These are phyloP conservation scores for Noctuana brunneofusca DNA, from an alignment of 2,888 invertebrate genomes.

Conservation along the genomic window DNA sequence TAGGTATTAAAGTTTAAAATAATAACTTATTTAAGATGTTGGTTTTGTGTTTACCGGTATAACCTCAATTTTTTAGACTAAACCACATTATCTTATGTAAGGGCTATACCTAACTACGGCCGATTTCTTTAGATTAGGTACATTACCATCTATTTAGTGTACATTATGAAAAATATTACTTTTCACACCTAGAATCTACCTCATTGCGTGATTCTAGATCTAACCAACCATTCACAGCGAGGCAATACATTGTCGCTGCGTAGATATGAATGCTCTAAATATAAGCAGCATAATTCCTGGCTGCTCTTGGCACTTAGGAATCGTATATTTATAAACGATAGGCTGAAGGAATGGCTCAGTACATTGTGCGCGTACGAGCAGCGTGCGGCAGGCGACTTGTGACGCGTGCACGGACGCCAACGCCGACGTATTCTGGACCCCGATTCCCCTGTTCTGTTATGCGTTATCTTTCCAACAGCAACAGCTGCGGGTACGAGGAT, in stretches of 20 bases:
- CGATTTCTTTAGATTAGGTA: too few relatives aligned
- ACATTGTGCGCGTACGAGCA: conserved; percentile 47
- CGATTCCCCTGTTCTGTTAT: conserved; percentile 46
- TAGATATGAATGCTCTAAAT: conserved; percentile 40
- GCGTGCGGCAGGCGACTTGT: conserved; percentile 43
- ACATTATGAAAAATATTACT: too few relatives aligned
- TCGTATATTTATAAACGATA: conserved; percentile 72
- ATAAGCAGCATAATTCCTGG: conserved; percentile 51
- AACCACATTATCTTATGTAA: too few relatives aligned
- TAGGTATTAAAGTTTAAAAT: too few relatives aligned
- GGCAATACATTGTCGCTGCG: conserved; percentile 21
- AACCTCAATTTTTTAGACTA: too few relatives aligned
- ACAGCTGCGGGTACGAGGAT: conserved; percentile 62
- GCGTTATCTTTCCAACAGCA: conserved; percentile 58
- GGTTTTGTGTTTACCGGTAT: too few relatives aligned
- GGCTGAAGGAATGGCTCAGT: conserved; percentile 66
- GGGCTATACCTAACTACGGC: too few relatives aligned
- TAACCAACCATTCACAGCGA: conserved; percentile 2
- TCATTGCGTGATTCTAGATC: conserved; percentile 1
- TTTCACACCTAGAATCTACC: not conserved
- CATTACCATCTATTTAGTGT: too few relatives aligned
- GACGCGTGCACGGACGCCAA: conserved; percentile 39
- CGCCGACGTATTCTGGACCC: not conserved
- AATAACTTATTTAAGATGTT: too few relatives aligned
- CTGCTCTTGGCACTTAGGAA: conserved; percentile 63